Base-by-base conservation (phyloP, 2,797 vertebrate genomes). In the Coregonus ussuriensis region DNA sequence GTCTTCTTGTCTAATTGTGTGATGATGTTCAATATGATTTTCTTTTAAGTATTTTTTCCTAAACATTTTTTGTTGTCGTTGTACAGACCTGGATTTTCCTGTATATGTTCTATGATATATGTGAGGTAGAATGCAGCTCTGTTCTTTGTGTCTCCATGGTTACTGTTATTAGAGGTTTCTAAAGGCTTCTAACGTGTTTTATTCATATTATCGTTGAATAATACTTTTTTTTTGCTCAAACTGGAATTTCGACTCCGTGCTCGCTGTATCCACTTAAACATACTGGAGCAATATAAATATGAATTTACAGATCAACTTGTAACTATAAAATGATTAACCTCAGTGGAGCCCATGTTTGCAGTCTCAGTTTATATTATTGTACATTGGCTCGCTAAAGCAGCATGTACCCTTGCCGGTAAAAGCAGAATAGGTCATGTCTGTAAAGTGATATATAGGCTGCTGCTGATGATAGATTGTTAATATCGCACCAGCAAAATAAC, bases 401-500 rank as follows among this genome's bases (percentile, higher is more conserved):
- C 41, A 47, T 47, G 41, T 47, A 9, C 41, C 41, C 9, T 47
- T 47, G 41, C 41, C 41, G 3, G 9, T 47, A 47, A 47, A 9
- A 47, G 41, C 11, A 47, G 41, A 47, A 11, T 11, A 47, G 41
- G 41, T 0, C 9, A 78, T 70, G 18, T 78, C 70, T 75, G 79
- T 74, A 73, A 4, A 74, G 31, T 1, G 15, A 16, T 47, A 83
- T 75, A 59, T 80, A 69, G 78, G 83, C 25, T 11, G 41, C 74
- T 41, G 31, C 76, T 35, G 56, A 31, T 14, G 18, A 35, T 21
- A 47, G 51, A 75, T 56, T 53, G 81, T 47, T 74, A 79, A 79
- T 86, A 86, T 88, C 79, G 84, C 91, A 94, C 92, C 93, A 94
- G 91, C 93, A 92, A 88, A 86, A 88, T 77, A 84, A 90, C 82